A percentile compares a stretch with the other conserved stretches of the same genome.
These are phyloP conservation scores for Tupiocoris notatus DNA, from an alignment of 2,888 invertebrate genomes.

Conservation along the genomic window DNA sequence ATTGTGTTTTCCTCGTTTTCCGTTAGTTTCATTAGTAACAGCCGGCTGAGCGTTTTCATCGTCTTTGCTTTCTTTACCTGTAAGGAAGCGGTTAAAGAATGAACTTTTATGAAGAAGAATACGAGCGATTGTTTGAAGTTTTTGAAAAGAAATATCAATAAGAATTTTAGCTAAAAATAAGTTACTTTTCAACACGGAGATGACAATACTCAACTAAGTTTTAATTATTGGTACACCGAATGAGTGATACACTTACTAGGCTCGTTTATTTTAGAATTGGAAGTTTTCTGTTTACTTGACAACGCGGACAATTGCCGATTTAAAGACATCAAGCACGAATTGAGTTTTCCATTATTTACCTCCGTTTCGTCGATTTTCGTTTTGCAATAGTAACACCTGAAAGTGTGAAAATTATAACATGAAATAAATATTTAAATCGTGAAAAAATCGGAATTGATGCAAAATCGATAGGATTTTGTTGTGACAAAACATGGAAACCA, in stretches of 20 bases:
- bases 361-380: constrained; percentile 14
- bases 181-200: too few species aligned
- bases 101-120: too few species aligned
- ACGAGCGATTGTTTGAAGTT: too few species aligned
- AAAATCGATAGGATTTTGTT: too few species aligned
- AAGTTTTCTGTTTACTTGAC: not conserved
- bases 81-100: too few species aligned
- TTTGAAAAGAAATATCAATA: too few species aligned
- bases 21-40: not conserved
- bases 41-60: not conserved
- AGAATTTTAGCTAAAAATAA: too few species aligned
- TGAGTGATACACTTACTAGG: not conserved
- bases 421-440: not conserved
- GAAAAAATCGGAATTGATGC: not conserved
- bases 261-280: not conserved
- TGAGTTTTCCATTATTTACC: constrained; percentile 8
- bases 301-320: constrained; percentile 16
- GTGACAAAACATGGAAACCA: constrained; percentile 5
- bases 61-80: not conserved
- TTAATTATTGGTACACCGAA: too few species aligned
- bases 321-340: constrained; percentile 12
- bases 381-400: constrained; percentile 43
- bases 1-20: constrained; percentile 4
- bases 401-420: not conserved
- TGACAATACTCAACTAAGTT: too few species aligned